Evolutionary conservation across 2,888 invertebrate species (phyloP).

Genomic region (Acholoe squamosa): DNA sequence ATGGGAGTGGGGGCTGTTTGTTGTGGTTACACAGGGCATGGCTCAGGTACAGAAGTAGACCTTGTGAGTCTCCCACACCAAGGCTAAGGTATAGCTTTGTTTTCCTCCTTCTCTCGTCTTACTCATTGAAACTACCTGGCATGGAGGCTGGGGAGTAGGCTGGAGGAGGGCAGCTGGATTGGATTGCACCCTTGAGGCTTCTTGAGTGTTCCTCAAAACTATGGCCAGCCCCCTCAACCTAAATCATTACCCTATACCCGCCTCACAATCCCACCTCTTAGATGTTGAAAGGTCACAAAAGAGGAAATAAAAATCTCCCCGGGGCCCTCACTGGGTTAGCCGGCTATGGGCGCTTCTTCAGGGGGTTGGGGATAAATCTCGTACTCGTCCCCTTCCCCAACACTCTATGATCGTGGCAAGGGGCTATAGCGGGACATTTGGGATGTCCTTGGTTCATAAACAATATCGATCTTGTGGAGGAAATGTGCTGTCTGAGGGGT

Average conservation of each 20-base stretch:
- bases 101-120: no score
- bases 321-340: no score
- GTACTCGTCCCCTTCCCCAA: not conserved
- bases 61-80: no score
- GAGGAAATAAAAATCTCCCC: not conserved
- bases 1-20: no score
- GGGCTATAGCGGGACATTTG: not conserved
- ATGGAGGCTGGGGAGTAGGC: no score
- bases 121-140: no score
- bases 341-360: no score
- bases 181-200: constrained; percentile 12
- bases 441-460: not conserved
- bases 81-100: no score
- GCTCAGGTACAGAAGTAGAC: no score
- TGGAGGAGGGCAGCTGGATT: not conserved
- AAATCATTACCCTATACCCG: not conserved
- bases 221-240: not conserved
- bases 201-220: not conserved
- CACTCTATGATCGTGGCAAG: not conserved
- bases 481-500: no score
- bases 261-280: not conserved
- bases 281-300: not conserved
- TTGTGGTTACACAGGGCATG: no score
- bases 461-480: not conserved
- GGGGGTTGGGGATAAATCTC: not conserved